A percentile compares a stretch with the other conserved stretches of the same genome.
These are phyloP conservation scores for Linyphia triangularis DNA, from an alignment of 2,888 invertebrate genomes.

Conservation along the genomic window DNA sequence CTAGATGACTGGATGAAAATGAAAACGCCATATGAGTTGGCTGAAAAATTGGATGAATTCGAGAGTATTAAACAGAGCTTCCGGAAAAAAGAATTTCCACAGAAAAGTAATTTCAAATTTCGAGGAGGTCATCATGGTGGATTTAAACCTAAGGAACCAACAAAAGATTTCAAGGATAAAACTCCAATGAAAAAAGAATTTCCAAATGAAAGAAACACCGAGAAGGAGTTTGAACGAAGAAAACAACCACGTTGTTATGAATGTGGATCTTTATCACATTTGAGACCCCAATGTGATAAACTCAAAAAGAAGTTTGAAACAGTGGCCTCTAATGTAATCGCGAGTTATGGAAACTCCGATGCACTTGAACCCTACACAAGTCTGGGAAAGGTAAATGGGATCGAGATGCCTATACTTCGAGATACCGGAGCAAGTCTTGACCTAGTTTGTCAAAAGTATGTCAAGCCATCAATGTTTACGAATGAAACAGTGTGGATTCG, in stretches of 20 bases:
- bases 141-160: background rate
- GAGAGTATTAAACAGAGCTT: slow-evolving; percentile 13
- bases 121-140: background rate
- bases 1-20: background rate
- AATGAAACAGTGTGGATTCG: slow-evolving; percentile 5
- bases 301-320: background rate
- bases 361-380: slow-evolving; percentile 17
- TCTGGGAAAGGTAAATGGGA: slow-evolving; percentile 28
- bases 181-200: background rate
- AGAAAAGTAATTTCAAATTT: background rate
- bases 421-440: slow-evolving; percentile 32
- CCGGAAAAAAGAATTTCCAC: background rate
- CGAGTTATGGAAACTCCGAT: background rate
- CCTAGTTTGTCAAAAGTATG: slow-evolving; percentile 14
- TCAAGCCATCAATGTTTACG: background rate
- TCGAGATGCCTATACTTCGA: slow-evolving; percentile 11
- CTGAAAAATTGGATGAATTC: background rate
- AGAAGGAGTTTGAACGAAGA: slow-evolving; percentile 15
- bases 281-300: slow-evolving; percentile 31
- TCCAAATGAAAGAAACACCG: background rate
- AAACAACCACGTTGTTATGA: slow-evolving; percentile 9
- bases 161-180: background rate
- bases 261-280: slow-evolving; percentile 3
- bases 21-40: slow-evolving; percentile 5
- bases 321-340: background rate